Conservation (phyloP, 2,888 invertebrate species). For the Polylopha cassiicola region DNA sequence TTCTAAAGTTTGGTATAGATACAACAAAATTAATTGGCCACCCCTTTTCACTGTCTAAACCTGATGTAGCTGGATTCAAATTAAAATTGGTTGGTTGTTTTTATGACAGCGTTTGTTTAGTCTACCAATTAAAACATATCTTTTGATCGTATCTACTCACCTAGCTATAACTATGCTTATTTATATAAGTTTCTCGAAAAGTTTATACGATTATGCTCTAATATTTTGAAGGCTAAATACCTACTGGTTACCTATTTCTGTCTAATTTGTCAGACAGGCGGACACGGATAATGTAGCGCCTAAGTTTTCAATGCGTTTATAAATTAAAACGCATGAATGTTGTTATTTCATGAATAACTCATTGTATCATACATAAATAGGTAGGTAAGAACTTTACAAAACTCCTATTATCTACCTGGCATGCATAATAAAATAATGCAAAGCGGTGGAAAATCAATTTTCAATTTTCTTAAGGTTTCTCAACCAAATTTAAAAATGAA, state of each 20-base stretch:
- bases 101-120: slow-evolving; percentile 47
- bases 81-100: slow-evolving; percentile 34
- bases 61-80: slow-evolving; percentile 1
- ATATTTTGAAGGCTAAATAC: no score
- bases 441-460: slow-evolving; percentile 68
- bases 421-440: slow-evolving; percentile 75
- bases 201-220: no score
- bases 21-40: neutral
- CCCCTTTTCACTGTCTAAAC: slow-evolving; percentile 9
- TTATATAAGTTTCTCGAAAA: no score
- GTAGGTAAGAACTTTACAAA: no score
- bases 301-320: no score
- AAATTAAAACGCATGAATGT: no score
- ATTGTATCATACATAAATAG: slow-evolving; percentile 30
- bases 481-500: slow-evolving; percentile 62
- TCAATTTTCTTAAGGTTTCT: slow-evolving; percentile 44
- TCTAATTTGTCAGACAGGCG: no score
- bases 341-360: slow-evolving; percentile 20
- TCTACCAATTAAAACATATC: slow-evolving; percentile 32
- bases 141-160: slow-evolving; percentile 30
- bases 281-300: no score
- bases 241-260: no score
- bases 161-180: no score
- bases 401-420: slow-evolving; percentile 68
- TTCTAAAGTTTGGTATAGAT: no score